phyloP scores from a whole-genome alignment of 2,797 vertebrate species.

The Melanogrammus aeglefinus region DNA sequence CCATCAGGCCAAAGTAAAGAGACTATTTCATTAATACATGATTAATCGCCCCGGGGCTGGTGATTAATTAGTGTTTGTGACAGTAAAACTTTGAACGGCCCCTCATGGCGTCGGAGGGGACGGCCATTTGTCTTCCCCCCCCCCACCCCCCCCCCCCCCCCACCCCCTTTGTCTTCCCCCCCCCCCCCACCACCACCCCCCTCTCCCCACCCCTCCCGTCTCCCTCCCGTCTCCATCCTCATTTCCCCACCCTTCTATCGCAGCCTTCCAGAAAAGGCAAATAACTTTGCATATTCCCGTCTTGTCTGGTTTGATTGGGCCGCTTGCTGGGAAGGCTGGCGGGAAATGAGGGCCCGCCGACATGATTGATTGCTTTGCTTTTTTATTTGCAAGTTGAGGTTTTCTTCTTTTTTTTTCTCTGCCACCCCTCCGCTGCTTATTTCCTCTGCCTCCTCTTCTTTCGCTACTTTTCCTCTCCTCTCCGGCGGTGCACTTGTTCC shows the following conservation, averaged over 20 bases:
- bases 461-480: constrained; percentile 11
- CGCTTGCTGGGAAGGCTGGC: constrained; percentile 72
- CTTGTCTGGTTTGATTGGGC: constrained; percentile 82
- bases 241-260: constrained; percentile 23
- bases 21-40: constrained; percentile 84
- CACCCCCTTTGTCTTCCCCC: constrained; percentile 62
- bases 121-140: constrained; percentile 70
- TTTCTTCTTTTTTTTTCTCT: constrained; percentile 62
- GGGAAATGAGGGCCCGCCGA: constrained; percentile 56
- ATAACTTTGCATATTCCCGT: constrained; percentile 85
- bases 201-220: constrained; percentile 37
- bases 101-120: constrained; percentile 62
- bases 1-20: constrained; percentile 76
- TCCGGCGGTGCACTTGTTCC: constrained; percentile 55
- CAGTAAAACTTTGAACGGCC: constrained; percentile 76
- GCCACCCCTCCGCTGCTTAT: constrained; percentile 31
- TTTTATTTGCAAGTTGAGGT: constrained; percentile 83
- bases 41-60: constrained; percentile 78
- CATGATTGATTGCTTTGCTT: constrained; percentile 89
- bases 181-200: constrained; percentile 22
- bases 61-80: constrained; percentile 89
- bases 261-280: constrained; percentile 51
- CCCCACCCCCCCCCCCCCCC: constrained; percentile 33
- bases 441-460: constrained; percentile 15
- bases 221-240: constrained; percentile 29